A percentile compares a stretch with the other conserved stretches of the same genome.
Evolutionary conservation across 1,140 invertebrate species (phyloP).

Genomic region (Drosophila truncata): DNA sequence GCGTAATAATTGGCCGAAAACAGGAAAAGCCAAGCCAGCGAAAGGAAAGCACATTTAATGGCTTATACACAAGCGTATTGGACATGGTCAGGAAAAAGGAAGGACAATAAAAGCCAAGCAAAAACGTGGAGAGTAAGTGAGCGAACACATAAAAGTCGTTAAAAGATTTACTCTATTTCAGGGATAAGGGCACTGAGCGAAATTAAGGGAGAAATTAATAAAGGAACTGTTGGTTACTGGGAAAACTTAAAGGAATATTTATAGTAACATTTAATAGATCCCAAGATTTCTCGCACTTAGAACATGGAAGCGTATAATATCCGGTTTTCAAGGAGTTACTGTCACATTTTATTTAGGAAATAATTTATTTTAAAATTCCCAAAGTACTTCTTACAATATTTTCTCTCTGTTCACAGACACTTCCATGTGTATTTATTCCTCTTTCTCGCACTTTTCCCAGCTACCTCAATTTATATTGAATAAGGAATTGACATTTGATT

Average conservation of each 20-base stretch:
- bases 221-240: neutral
- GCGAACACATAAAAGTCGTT: slow-evolving; percentile 64
- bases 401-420: neutral
- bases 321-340: neutral
- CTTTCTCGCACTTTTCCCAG: slow-evolving; percentile 28
- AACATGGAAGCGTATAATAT: neutral
- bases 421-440: slow-evolving; percentile 25
- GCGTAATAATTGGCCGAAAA: slow-evolving; percentile 82
- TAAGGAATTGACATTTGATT: slow-evolving; percentile 83
- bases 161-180: slow-evolving; percentile 72
- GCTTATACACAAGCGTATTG: slow-evolving; percentile 69
- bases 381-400: neutral
- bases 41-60: slow-evolving; percentile 72
- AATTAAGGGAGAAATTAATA: neutral
- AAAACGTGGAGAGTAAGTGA: slow-evolving; percentile 34
- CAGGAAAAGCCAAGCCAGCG: slow-evolving; percentile 47
- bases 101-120: slow-evolving; percentile 36
- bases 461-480: slow-evolving; percentile 67
- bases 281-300: neutral
- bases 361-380: neutral
- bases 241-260: neutral
- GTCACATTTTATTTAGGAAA: neutral
- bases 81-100: slow-evolving; percentile 43
- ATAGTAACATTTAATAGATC: too few species aligned
- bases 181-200: neutral